Conservation (phyloP, 2,888 invertebrate genomes). For the Pristionchus fissidentatus region DNA sequence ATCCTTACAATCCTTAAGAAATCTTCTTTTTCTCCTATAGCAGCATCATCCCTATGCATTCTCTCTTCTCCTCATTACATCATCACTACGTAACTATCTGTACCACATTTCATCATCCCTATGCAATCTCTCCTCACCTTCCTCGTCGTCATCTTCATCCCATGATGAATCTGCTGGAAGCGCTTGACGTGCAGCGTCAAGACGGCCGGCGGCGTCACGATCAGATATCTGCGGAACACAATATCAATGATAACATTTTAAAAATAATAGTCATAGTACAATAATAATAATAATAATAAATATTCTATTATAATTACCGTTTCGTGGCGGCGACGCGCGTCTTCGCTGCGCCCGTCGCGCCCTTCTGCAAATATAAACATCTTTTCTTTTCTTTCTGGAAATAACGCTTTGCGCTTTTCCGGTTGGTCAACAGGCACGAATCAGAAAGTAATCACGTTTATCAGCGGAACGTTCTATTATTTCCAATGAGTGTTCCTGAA, state of each 20-base stretch:
- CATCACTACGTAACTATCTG: neutral
- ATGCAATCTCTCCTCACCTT: constrained; percentile 25
- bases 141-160: neutral
- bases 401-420: neutral
- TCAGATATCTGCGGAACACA: constrained; percentile 79
- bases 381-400: neutral
- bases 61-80: neutral
- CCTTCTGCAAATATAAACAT: constrained; percentile 38
- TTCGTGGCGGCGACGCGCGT: constrained; percentile 61
- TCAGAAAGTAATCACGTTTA: neutral
- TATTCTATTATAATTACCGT: constrained; percentile 34
- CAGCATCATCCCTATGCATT: neutral
- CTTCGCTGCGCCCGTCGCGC: constrained; percentile 52
- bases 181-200: constrained; percentile 94
- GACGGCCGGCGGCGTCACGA: constrained; percentile 92
- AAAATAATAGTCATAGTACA: neutral
- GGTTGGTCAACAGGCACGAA: neutral
- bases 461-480: neutral
- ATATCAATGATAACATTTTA: constrained; percentile 56
- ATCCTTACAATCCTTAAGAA: neutral
- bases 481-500: neutral
- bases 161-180: constrained; percentile 84
- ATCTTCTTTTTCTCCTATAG: neutral
- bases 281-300: neutral
- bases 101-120: neutral